Base-by-base conservation (phyloP, 2,888 invertebrate species). In the Nineta flava region DNA sequence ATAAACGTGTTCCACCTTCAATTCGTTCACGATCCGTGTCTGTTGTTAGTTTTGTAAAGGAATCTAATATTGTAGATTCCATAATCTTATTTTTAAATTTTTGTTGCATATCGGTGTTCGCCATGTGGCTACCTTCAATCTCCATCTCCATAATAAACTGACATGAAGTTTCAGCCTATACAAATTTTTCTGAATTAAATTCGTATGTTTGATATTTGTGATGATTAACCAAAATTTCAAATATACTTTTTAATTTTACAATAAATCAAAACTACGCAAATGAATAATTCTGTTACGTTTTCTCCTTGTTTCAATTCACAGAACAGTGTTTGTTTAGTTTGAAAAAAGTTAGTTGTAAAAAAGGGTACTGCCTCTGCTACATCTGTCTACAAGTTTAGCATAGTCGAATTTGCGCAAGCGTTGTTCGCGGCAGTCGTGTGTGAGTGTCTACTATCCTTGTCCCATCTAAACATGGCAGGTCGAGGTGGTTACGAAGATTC, bases 401-500 rank as follows among this genome's bases (percentile, higher is more conserved):
- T 26, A 26, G 26, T 26, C 7, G 3, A 38, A 46, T 10, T 26
- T 15, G 51, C 52, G 48, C 50, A 52, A 26, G 49, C 48, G 26
- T 44, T n/a, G 2, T 9, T 32, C 19, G 21, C 44, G 49, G 45
- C 48, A 48, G 50, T 52, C 49, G 44, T 15, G 21, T 42, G 50
- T 51, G 44, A 32, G 21, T 42, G 50, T 51, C 47, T 49, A 46
- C 48, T 46, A 48, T 54, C 61, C 62, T 44, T 44, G 44, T 63
- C 63, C 62, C 63, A 75, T 75, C 74, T 77, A 81, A 87, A 86
- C 81, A 87, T 87, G 87, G 87, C 87, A 79, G 84, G 84, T 74
- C 85, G 85, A 75, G 79, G 81, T 81, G 80, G 82, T 74, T 85
- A 79, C 76, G 84, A 85, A 69, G 83, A 77, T 79, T 76, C 80